phyloP scores from a whole-genome alignment of 37 sponge, comb jelly and placozoan species.

The Mnemiopsis leidyi region DNA sequence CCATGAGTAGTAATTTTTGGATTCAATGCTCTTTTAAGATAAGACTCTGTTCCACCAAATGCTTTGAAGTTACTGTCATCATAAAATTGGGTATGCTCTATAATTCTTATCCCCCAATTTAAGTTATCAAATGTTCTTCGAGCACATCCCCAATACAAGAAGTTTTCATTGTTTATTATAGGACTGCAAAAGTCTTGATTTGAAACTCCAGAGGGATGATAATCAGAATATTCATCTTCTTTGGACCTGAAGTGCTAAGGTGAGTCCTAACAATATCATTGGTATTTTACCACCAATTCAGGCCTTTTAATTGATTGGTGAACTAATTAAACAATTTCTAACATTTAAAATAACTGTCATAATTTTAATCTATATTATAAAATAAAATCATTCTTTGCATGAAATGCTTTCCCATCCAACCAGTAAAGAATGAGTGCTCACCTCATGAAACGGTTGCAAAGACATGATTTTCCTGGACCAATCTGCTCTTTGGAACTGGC shows the following conservation, averaged over 20 bases:
- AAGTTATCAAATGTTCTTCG: constrained; percentile 12
- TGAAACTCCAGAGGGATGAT: constrained; percentile 41
- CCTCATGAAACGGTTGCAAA: constrained; percentile 60
- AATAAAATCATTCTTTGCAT: no score
- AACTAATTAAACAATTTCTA: no score
- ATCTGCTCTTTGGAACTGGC: constrained; percentile 23
- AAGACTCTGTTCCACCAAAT: neutral
- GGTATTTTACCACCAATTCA: no score
- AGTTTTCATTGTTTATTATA: constrained; percentile 49
- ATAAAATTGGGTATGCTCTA: constrained; percentile 62
- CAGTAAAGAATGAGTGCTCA: no score
- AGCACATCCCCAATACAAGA: constrained; percentile 30
- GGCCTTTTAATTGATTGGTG: neutral
- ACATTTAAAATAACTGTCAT: no score
- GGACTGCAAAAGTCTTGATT: constrained; percentile 34
- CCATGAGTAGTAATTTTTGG: constrained; percentile 52
- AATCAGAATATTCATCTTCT: constrained; percentile 49
- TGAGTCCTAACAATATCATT: no score
- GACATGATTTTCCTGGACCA: constrained; percentile 63
- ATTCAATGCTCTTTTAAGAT: constrained; percentile 31
- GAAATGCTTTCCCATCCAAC: no score
- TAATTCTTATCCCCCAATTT: neutral
- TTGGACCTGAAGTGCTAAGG: constrained; percentile 3
- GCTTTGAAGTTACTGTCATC: constrained; percentile 57
- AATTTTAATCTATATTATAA: no score